Conservation (phyloP, 2,113 vertebrate species). For the Oxyruncus cristatus region DNA sequence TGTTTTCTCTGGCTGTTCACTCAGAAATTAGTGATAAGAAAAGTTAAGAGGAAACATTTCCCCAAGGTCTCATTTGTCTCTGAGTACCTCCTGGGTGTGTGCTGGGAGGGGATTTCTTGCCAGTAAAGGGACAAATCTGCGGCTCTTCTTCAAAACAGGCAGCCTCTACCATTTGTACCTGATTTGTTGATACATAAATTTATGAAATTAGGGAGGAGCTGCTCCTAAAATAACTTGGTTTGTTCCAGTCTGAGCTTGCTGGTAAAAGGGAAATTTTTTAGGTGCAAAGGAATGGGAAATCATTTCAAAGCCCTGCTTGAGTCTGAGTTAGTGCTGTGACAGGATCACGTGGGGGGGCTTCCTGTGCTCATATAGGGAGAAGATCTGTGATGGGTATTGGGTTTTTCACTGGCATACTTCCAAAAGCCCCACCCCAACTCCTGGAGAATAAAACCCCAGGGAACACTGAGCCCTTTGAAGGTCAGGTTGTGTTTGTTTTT, state of each 20-base stretch:
- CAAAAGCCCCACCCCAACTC: not conserved
- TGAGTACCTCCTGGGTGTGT: not conserved
- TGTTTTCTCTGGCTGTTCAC: not conserved
- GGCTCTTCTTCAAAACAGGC: not conserved
- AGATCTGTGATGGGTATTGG: not conserved
- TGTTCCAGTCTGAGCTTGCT: not conserved
- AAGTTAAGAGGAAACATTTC: not conserved
- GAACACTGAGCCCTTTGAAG: not conserved
- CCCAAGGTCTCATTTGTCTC: not conserved
- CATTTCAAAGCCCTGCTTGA: not conserved
- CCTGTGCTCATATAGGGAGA: not conserved
- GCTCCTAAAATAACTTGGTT: not conserved
- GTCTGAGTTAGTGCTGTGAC: not conserved
- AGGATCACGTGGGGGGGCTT: not conserved
- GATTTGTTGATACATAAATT: not conserved
- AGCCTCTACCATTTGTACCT: not conserved
- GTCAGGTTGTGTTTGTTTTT: no score
- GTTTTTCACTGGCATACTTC: not conserved
- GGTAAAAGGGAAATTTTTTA: not conserved
- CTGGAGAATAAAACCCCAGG: not conserved
- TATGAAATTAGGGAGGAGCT: not conserved
- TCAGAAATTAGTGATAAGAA: not conserved
- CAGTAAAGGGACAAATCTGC: not conserved
- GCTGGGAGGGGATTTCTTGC: not conserved
- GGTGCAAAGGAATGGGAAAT: not conserved